These are phyloP conservation scores for Regulus satrapa DNA, from an alignment of 2,113 vertebrate species.

Conservation along the genomic window DNA sequence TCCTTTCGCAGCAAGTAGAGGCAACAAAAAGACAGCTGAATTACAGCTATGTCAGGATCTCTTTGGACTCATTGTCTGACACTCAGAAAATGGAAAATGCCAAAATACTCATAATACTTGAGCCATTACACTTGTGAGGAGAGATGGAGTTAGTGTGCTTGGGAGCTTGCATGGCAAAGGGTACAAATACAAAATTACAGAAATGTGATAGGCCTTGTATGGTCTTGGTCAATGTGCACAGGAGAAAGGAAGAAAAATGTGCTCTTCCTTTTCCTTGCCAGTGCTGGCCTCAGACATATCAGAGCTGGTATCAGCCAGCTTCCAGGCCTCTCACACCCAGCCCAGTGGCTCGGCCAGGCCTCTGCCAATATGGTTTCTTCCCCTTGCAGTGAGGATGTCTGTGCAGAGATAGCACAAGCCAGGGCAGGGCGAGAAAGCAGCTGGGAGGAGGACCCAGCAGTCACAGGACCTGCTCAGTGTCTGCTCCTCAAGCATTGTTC, in stretches of 20 bases:
- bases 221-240: accelerated
- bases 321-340: background rate
- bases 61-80: background rate
- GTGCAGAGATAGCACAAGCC: background rate
- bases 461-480: background rate
- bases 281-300: background rate
- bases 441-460: background rate
- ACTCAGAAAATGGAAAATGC: background rate
- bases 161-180: background rate
- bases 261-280: background rate
- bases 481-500: background rate
- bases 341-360: background rate
- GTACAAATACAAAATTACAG: background rate
- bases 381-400: accelerated
- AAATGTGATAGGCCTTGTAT: accelerated
- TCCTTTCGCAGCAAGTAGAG: background rate
- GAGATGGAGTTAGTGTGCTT: background rate
- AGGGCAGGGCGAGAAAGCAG: background rate
- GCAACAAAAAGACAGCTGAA: background rate
- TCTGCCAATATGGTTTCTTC: background rate
- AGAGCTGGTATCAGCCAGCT: background rate
- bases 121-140: background rate
- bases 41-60: background rate
- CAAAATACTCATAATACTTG: background rate
- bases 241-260: background rate